phyloP scores from a whole-genome alignment of 1,140 invertebrate genomes.

The Piezodorus guildinii region DNA sequence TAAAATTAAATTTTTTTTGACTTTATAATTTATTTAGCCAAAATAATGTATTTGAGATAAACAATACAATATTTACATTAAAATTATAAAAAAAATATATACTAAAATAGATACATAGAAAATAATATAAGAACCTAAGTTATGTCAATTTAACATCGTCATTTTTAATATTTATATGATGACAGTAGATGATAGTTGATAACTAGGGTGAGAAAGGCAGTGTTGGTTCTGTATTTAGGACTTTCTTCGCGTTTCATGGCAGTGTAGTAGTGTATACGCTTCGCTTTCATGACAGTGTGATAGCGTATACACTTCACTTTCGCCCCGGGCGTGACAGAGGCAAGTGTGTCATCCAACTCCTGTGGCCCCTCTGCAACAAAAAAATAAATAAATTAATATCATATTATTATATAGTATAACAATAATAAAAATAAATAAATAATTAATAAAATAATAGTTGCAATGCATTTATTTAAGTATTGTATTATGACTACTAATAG shows the following conservation, averaged over 20 bases:
- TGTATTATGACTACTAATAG: too few relatives aligned
- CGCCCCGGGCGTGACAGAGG: neutral
- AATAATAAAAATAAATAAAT: too few relatives aligned
- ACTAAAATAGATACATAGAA: constrained; percentile 3
- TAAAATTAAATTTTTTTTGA: neutral
- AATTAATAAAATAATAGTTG: too few relatives aligned
- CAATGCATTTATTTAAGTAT: too few relatives aligned
- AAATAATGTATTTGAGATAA: neutral
- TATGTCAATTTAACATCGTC: neutral
- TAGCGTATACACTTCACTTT: too few relatives aligned
- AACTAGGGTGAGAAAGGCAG: constrained; percentile 4
- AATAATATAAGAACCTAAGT: constrained; percentile 6
- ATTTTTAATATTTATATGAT: neutral
- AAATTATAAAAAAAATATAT: constrained; percentile 11
- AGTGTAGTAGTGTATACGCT: too few relatives aligned
- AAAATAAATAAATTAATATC: neutral
- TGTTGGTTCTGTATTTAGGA: constrained; percentile 6
- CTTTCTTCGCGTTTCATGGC: neutral
- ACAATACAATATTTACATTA: neutral
- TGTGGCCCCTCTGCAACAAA: constrained; percentile 10
- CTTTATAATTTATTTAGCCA: constrained; percentile 15
- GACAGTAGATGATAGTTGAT: neutral
- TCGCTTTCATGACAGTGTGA: neutral
- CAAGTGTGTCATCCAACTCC: constrained; percentile 16
- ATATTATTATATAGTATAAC: neutral